Base-by-base conservation (phyloP, 2,113 vertebrate genomes). In the Ctenodactylus gundi region DNA sequence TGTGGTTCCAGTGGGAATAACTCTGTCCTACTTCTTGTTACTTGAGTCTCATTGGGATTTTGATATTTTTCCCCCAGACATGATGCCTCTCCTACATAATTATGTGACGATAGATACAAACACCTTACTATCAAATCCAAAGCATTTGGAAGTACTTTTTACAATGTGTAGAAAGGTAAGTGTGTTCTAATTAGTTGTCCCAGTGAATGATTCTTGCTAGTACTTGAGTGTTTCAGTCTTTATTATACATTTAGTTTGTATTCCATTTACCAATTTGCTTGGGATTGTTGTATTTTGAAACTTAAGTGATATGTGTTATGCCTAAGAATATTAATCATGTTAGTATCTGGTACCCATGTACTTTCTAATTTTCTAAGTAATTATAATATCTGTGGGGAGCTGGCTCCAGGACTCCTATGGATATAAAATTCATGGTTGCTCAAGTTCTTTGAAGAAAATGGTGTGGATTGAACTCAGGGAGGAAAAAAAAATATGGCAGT, bases 71-170 rank as follows among this genome's bases (percentile, higher is more conserved):
- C 97, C 92, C 92, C 55, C 98, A 99, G 99, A 99, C 97, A 99
- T 99, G 99, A 99, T 99, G 99, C 99, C 99, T 95, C 99, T 99
- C 49, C 97, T 99, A 97, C 99, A 99, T 98, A 99, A 99, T 98
- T 99, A 99, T n/a, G 98, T 99, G 95, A 99, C 99, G 1, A 98
- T 99, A 95, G 99, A 99, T 91, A 99, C 99, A 4, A 98, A 99
- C 96, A 99, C 98, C 96, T 98, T 99, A 65, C 96, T 99, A 29
- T 99, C 99, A 83, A 99, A 99, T 94, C 98, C 99, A 46, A 99
- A 99, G 91, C 98, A 99, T 96, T 97, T 99, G 78, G 99, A 99
- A 98, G 98, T 99, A 91, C 99, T 99, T 98, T 99, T 99, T 96
- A 98, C 98, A 82, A 99, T 99, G 99, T 99, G 99, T 97, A 99